These are phyloP conservation scores for Dynastes maya DNA, from an alignment of 2,888 invertebrate species.

Conservation along the genomic window DNA sequence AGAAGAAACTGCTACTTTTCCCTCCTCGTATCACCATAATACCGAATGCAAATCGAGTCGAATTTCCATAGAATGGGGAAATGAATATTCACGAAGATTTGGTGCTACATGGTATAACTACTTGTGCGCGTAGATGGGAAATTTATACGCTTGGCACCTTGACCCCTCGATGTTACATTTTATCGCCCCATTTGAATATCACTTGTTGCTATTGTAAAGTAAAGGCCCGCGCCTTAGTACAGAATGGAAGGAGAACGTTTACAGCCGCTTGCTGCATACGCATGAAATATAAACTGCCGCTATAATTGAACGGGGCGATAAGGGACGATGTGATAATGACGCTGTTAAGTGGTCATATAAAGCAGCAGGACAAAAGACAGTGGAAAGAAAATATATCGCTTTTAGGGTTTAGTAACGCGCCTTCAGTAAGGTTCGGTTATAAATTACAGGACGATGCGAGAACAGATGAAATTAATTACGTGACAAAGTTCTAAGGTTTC, in stretches of 20 bases:
- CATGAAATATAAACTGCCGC: no score
- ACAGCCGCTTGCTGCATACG: background rate
- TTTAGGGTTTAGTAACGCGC: background rate
- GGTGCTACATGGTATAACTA: slow-evolving; percentile 16
- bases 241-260: background rate
- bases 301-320: slow-evolving; percentile 35
- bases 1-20: background rate
- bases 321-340: slow-evolving; percentile 39
- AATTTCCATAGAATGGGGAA: slow-evolving; percentile 34
- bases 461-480: slow-evolving; percentile 37
- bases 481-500: slow-evolving; percentile 24
- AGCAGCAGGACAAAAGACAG: slow-evolving; percentile 41
- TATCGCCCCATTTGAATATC: slow-evolving; percentile 58
- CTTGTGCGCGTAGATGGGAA: slow-evolving; percentile 40
- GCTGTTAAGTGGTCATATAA: slow-evolving; percentile 43
- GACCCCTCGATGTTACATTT: slow-evolving; percentile 44
- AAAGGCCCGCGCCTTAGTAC: slow-evolving; percentile 22
- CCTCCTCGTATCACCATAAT: background rate
- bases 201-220: slow-evolving; percentile 53
- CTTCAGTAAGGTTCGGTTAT: slow-evolving; percentile 23
- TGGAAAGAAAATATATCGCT: background rate
- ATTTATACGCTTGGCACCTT: slow-evolving; percentile 45
- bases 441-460: slow-evolving; percentile 36
- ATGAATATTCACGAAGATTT: slow-evolving; percentile 37
- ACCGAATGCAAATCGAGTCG: slow-evolving; percentile 6